These are phyloP conservation scores for Sycon ciliatum DNA, from an alignment of 37 sponge, comb jelly and placozoan genomes.

Conservation along the genomic window DNA sequence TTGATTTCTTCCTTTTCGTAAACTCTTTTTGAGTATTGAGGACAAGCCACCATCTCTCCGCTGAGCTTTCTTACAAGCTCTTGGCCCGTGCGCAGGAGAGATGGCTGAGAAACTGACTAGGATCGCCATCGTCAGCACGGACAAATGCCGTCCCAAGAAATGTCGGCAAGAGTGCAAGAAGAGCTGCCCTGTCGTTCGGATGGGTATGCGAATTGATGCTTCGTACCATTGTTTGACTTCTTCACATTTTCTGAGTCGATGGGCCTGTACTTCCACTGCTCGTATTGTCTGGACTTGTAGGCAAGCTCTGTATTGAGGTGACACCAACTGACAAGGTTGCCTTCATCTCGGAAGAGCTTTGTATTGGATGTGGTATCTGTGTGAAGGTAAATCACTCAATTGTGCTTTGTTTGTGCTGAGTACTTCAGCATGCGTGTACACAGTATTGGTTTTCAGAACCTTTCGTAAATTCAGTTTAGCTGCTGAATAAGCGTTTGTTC, in stretches of 20 bases:
- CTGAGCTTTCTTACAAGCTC: too few species aligned
- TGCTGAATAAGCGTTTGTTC: too few species aligned
- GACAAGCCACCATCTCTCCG: too few species aligned
- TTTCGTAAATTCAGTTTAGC: too few species aligned
- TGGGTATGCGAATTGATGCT: slow-evolving; percentile 49
- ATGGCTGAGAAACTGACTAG: slow-evolving; percentile 65
- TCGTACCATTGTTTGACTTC: neutral
- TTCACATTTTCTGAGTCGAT: neutral
- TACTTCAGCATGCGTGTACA: too few species aligned
- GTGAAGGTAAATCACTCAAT: slow-evolving; percentile 57
- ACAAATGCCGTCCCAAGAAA: slow-evolving; percentile 92
- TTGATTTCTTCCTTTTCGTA: too few species aligned
- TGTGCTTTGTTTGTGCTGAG: too few species aligned
- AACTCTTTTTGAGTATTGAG: too few species aligned
- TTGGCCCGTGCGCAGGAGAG: too few species aligned
- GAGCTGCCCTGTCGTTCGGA: slow-evolving; percentile 89
- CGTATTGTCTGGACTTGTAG: neutral
- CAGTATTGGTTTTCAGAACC: too few species aligned
- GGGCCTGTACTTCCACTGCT: neutral
- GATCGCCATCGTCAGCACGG: slow-evolving; percentile 85
- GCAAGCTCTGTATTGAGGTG: slow-evolving; percentile 87
- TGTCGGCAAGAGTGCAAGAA: slow-evolving; percentile 93
- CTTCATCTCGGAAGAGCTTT: slow-evolving; percentile 77
- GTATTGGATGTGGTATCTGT: slow-evolving; percentile 99
- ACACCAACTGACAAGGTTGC: slow-evolving; percentile 82